A percentile compares a stretch with the other conserved stretches of the same genome.
phyloP scores from a whole-genome alignment of 1,140 invertebrate genomes.

The Grapholita molesta region DNA sequence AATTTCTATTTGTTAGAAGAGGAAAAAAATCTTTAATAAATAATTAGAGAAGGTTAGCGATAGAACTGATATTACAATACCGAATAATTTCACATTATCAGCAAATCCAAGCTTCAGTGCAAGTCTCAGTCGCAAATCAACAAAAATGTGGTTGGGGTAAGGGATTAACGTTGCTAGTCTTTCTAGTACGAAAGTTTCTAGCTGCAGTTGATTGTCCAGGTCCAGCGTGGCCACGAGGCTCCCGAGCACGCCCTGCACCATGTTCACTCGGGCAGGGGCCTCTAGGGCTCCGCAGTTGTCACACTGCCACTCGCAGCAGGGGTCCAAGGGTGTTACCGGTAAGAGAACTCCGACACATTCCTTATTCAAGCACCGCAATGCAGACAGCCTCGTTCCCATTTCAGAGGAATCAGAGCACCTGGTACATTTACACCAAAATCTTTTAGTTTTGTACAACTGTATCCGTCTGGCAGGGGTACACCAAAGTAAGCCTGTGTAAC shows the following conservation, averaged over 20 bases:
- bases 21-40: too few relatives aligned
- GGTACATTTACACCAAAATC: conserved; percentile 84
- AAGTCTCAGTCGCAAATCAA: conserved; percentile 60
- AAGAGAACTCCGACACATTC: conserved; percentile 64
- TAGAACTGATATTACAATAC: conserved; percentile 32
- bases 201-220: conserved; percentile 51
- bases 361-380: conserved; percentile 72
- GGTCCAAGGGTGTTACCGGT: conserved; percentile 57
- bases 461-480: conserved; percentile 82
- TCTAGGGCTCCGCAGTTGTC: conserved; percentile 55
- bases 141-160: conserved; percentile 70
- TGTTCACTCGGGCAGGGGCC: conserved; percentile 45
- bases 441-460: conserved; percentile 83
- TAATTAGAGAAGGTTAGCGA: too few relatives aligned
- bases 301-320: conserved; percentile 68
- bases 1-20: too few relatives aligned
- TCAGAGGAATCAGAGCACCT: conserved; percentile 84
- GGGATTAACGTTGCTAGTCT: conserved; percentile 67
- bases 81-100: conserved; percentile 35
- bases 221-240: conserved; percentile 61
- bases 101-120: conserved; percentile 46
- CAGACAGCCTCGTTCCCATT: conserved; percentile 66
- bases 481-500: conserved; percentile 86
- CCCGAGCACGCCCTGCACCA: conserved; percentile 65
- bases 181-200: conserved; percentile 61